Evolutionary conservation across 1,140 invertebrate genomes (phyloP).

Genomic region (Nylanderia fulva): DNA sequence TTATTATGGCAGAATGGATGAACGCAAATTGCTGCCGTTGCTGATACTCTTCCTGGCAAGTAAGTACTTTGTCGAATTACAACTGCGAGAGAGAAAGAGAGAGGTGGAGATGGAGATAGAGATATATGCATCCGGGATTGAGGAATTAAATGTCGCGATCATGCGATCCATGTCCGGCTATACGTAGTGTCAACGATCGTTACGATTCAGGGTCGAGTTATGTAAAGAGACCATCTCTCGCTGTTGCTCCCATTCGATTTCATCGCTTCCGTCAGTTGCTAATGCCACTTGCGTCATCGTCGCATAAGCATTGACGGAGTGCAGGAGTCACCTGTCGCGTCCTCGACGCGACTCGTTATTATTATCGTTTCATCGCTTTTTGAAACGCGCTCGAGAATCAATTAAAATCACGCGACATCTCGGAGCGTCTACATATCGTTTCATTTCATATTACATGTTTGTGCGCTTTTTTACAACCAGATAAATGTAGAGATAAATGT

Average conservation of each 20-base stretch:
- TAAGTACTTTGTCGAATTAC: constrained; percentile 59
- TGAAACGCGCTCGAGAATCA: neutral
- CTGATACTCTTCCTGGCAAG: constrained; percentile 80
- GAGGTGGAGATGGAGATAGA: neutral
- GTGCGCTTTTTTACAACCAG: too few species aligned
- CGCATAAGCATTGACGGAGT: neutral
- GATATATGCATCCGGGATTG: neutral
- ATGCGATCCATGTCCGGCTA: constrained; percentile 33
- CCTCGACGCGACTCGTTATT: constrained; percentile 6
- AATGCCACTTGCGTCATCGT: neutral
- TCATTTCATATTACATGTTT: neutral
- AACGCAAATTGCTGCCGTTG: constrained; percentile 72
- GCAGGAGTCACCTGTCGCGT: neutral
- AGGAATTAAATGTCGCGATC: constrained; percentile 24
- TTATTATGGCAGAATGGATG: constrained; percentile 83
- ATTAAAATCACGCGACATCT: neutral
- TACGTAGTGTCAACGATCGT: constrained; percentile 66
- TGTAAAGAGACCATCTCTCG: constrained; percentile 64
- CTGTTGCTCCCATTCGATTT: neutral
- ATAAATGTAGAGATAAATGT: neutral
- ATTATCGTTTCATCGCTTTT: neutral
- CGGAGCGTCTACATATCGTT: neutral
- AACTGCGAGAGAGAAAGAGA: constrained; percentile 6
- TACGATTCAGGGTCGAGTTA: constrained; percentile 74
- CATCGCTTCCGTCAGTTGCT: neutral